Evolutionary conservation across 2,888 invertebrate species (phyloP).

Genomic region (Philereme vetulata): DNA sequence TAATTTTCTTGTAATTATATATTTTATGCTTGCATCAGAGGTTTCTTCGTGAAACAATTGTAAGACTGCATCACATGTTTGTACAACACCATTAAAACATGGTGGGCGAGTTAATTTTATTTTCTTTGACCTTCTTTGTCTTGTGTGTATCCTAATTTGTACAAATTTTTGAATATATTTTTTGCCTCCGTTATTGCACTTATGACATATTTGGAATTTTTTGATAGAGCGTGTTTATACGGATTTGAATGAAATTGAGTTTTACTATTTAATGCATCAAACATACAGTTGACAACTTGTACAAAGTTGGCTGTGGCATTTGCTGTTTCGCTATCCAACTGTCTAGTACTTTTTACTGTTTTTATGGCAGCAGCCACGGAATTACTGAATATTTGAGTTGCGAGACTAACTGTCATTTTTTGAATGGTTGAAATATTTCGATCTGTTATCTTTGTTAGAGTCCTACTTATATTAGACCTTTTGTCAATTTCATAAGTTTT

Average conservation of each 20-base stretch:
- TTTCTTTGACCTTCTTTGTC: conserved; percentile 8
- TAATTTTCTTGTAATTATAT: conserved; percentile 20
- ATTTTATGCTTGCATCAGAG: conserved; percentile 5
- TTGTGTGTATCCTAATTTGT: conserved; percentile 7
- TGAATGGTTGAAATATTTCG: conserved; percentile 22
- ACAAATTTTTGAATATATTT: conserved; percentile 15
- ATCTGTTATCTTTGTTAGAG: conserved; percentile 17
- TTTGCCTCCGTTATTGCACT: conserved; percentile 7
- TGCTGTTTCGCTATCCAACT: conserved; percentile 28
- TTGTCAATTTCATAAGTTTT: conserved; percentile 22
- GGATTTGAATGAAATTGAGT: conserved; percentile 21
- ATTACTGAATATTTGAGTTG: conserved; percentile 31
- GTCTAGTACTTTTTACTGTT: conserved; percentile 17
- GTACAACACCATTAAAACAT: conserved; percentile 24
- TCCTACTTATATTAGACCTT: conserved; percentile 17
- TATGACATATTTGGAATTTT: conserved; percentile 6
- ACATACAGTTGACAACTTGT: conserved; percentile 23
- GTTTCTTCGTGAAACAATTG: conserved; percentile 13
- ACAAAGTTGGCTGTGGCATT: conserved; percentile 22
- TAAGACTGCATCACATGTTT: conserved; percentile 21
- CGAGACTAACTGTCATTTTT: conserved; percentile 32
- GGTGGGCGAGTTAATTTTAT: conserved; percentile 8
- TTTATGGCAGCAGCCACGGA: conserved; percentile 26
- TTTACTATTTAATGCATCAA: conserved; percentile 21
- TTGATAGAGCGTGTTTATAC: conserved; percentile 19